A percentile compares a stretch with the other conserved stretches of the same genome.
phyloP scores from a whole-genome alignment of 2,797 vertebrate species.

The Poeciliopsis gracilis region DNA sequence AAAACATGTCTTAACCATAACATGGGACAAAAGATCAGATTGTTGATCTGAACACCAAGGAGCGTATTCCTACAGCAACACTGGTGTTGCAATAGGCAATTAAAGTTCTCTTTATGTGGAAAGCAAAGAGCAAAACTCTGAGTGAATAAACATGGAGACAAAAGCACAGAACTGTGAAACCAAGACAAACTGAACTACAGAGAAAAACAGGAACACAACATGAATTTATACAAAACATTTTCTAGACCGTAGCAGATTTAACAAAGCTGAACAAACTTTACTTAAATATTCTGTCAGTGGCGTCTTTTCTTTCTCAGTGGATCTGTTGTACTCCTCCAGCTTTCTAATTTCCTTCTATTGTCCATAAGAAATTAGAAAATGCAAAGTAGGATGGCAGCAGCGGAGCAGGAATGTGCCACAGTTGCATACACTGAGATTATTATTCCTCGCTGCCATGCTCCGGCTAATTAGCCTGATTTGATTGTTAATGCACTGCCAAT shows the following conservation, averaged over 20 bases:
- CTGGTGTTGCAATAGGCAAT: neutral
- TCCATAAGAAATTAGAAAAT: constrained; percentile 85
- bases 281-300: constrained; percentile 6
- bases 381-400: constrained; percentile 73
- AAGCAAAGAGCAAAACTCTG: neutral
- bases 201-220: neutral
- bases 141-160: neutral
- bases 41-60: neutral
- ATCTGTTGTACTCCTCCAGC: constrained; percentile 46
- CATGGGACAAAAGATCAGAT: neutral
- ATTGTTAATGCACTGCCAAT: constrained; percentile 91
- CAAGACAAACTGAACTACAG: neutral
- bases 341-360: constrained; percentile 81
- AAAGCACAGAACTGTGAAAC: neutral
- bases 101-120: neutral
- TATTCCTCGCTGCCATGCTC: constrained; percentile 82
- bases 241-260: neutral
- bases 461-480: constrained; percentile 89
- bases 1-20: neutral
- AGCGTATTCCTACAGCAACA: neutral
- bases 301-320: constrained; percentile 17
- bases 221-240: neutral
- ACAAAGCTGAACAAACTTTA: constrained; percentile 4
- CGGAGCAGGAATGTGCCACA: constrained; percentile 41
- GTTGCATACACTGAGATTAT: constrained; percentile 70